phyloP scores from a whole-genome alignment of 2,888 invertebrate genomes.

The Hydrotaea diabolus region DNA sequence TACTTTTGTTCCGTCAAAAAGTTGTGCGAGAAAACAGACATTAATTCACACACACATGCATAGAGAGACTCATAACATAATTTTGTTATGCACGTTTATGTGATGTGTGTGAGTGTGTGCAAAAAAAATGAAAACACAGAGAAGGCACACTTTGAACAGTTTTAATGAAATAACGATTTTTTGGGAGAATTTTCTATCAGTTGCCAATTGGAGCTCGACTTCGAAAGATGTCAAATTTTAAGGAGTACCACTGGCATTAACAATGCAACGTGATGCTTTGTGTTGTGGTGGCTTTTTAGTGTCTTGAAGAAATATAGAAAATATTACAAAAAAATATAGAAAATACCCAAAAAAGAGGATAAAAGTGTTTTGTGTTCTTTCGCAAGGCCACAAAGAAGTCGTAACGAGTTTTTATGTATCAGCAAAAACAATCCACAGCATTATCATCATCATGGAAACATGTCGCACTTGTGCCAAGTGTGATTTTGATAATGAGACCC shows the following conservation, averaged over 20 bases:
- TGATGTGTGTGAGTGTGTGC: background rate
- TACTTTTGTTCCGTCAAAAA: background rate
- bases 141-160: constrained; percentile 31
- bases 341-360: background rate
- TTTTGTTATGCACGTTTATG: constrained; percentile 11
- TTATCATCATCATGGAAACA: constrained; percentile 74
- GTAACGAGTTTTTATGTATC: background rate
- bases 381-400: background rate
- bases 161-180: constrained; percentile 46
- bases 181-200: constrained; percentile 59
- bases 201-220: constrained; percentile 61
- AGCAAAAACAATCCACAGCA: background rate
- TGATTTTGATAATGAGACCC: constrained; percentile 76
- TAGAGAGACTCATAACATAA: constrained; percentile 3
- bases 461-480: constrained; percentile 78
- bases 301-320: background rate
- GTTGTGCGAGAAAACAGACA: background rate
- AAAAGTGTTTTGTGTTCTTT: background rate
- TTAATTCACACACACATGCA: background rate
- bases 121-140: background rate
- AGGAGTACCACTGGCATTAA: background rate
- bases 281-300: background rate
- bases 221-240: constrained; percentile 48
- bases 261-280: background rate
- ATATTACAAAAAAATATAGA: background rate